phyloP scores from a whole-genome alignment of 2,888 invertebrate species.

The Dascillus cervinus region DNA sequence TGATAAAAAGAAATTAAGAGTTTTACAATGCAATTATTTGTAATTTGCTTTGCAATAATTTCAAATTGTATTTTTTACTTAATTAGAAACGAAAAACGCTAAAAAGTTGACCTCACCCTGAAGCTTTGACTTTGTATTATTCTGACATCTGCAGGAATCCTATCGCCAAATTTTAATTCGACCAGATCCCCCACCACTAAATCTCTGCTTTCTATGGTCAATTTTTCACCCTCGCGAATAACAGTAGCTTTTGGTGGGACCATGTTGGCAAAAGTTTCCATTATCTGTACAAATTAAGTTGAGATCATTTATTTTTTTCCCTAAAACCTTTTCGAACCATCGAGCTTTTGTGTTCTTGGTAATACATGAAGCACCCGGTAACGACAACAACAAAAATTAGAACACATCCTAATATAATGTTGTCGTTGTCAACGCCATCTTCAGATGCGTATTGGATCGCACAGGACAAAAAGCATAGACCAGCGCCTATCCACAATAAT shows the following conservation, averaged over 20 bases:
- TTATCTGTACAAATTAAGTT: slow-evolving; percentile 45
- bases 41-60: too few species aligned
- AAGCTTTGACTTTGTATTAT: slow-evolving; percentile 49
- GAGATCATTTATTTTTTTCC: not conserved
- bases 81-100: not conserved
- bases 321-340: slow-evolving; percentile 36
- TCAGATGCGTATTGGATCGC: slow-evolving; percentile 39
- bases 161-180: slow-evolving; percentile 75
- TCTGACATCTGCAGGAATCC: slow-evolving; percentile 85
- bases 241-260: slow-evolving; percentile 68
- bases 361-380: slow-evolving; percentile 65
- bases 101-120: slow-evolving; percentile 27
- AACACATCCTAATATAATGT: slow-evolving; percentile 57
- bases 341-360: slow-evolving; percentile 60
- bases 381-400: slow-evolving; percentile 59
- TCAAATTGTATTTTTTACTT: not conserved
- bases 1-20: too few species aligned
- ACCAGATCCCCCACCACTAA: slow-evolving; percentile 79
- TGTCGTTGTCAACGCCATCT: slow-evolving; percentile 45
- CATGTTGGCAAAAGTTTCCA: slow-evolving; percentile 84
- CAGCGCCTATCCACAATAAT: slow-evolving; percentile 70
- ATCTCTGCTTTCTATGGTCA: slow-evolving; percentile 56
- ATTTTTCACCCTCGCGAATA: slow-evolving; percentile 59
- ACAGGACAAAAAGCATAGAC: slow-evolving; percentile 60
- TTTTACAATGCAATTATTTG: too few species aligned